Base-by-base conservation (phyloP, 2,888 invertebrate species). In the Drosophila cyrtoloma region DNA sequence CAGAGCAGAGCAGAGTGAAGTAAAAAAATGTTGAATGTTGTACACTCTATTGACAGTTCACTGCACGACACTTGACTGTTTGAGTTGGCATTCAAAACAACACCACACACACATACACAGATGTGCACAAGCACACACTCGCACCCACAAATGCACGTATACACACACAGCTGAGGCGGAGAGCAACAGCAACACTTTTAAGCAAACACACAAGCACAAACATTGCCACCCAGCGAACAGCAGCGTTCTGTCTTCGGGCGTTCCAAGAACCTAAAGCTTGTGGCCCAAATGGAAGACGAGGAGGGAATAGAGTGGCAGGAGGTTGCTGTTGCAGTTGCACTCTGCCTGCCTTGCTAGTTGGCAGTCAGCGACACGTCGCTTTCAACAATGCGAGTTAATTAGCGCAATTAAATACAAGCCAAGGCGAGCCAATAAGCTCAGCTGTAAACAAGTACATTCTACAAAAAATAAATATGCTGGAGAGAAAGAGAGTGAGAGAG, bases 21-120 rank as follows among this genome's bases (percentile, higher is more conserved):
- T 26, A 12, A 53, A 50, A 42, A 63, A n/a, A 39, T 57, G 39
- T 57, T 57, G 57, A 73, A 69, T 75, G 81, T 58, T 81, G 83
- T 81, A 83, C 83, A 86, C 80, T 84, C 83, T 88, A 86, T 86
- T 88, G 86, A 88, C 88, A 86, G 86, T 88, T 86, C 86, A 87
- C 86, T 88, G 88, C 86, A 86, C 86, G 84, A 88, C 88, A 86
- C 86, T 88, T 86, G 86, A 86, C 87, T 86, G 87, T 86, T 86
- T 86, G 86, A 85, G 86, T 87, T 87, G 81, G 86, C 86, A 86
- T 87, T 86, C 85, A 87, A 84, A 86, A 77, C 85, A 86, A 76
- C 78, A 77, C 77, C 75, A 75, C 35, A 65, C 50, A 60, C 62
- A 53, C 68, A 65, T 32, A 55, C 53, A 37, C 35, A 35, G 35